Conservation (phyloP, 2,888 invertebrate species). For the Cactoblastis cactorum region DNA sequence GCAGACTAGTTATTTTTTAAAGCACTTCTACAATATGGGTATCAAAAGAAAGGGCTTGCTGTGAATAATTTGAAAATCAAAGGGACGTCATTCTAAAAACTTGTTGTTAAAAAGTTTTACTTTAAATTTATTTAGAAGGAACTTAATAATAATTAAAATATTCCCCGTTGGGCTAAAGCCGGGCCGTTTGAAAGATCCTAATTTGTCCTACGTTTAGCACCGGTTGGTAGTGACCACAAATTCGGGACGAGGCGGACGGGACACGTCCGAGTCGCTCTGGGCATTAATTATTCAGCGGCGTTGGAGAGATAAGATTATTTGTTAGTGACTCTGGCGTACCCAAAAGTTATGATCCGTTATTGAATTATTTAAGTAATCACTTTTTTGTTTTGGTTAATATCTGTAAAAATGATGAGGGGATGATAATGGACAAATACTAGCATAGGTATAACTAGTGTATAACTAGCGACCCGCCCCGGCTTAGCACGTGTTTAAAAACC, state of each 20-base stretch:
- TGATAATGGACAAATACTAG: not conserved
- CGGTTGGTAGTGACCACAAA: not conserved
- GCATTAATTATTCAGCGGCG: constrained; percentile 7
- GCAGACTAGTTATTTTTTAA: too few species aligned
- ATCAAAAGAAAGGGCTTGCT: too few species aligned
- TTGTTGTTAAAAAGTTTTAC: too few species aligned
- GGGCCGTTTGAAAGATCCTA: not conserved
- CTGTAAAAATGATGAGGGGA: not conserved
- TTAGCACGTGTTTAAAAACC: too few species aligned
- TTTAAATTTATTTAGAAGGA: too few species aligned
- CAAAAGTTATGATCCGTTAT: not conserved
- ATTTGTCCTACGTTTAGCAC: not conserved
- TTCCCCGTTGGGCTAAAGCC: too few species aligned
- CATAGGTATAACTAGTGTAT: too few species aligned
- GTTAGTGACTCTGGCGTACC: not conserved
- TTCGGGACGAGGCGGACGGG: not conserved
- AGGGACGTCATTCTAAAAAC: too few species aligned
- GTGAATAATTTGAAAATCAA: too few species aligned
- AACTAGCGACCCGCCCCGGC: too few species aligned
- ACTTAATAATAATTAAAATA: too few species aligned
- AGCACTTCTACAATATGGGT: too few species aligned
- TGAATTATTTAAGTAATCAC: not conserved
- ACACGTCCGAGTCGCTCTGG: not conserved
- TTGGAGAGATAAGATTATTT: not conserved
- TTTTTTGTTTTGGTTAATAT: not conserved